A percentile compares a stretch with the other conserved stretches of the same genome.
Conservation (phyloP, 2,113 vertebrate species). For the Mormoops blainvillei region DNA sequence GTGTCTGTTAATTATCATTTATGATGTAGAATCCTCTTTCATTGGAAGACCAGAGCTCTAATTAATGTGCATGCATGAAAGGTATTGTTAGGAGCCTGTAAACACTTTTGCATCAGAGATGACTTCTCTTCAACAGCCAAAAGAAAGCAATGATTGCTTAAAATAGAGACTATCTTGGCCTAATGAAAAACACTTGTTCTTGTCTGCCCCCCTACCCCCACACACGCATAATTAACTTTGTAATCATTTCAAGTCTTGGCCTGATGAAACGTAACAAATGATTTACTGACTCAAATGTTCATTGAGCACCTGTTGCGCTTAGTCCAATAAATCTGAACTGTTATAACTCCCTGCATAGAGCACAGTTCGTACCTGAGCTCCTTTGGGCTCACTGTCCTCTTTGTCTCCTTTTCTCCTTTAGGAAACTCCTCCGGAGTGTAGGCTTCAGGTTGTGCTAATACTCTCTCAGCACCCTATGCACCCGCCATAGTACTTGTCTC, state of each 20-base stretch:
- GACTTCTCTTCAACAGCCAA: neutral
- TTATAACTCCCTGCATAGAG: neutral
- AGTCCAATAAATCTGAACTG: neutral
- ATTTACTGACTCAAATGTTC: neutral
- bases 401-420: neutral
- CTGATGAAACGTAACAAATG: neutral
- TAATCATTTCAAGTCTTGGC: neutral
- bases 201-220: neutral
- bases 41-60: neutral
- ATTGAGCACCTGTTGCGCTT: neutral
- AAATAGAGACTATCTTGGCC: slow-evolving; percentile 9
- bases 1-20: neutral
- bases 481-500: neutral
- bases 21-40: neutral
- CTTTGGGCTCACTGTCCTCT: neutral
- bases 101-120: neutral
- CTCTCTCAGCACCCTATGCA: neutral
- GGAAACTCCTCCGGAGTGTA: neutral
- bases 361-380: neutral
- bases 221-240: neutral
- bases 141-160: neutral
- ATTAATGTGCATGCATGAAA: neutral
- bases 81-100: neutral
- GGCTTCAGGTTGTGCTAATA: neutral
- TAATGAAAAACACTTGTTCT: neutral